Evolutionary conservation across 2,888 invertebrate genomes (phyloP).

Genomic region (Furcula furcula): DNA sequence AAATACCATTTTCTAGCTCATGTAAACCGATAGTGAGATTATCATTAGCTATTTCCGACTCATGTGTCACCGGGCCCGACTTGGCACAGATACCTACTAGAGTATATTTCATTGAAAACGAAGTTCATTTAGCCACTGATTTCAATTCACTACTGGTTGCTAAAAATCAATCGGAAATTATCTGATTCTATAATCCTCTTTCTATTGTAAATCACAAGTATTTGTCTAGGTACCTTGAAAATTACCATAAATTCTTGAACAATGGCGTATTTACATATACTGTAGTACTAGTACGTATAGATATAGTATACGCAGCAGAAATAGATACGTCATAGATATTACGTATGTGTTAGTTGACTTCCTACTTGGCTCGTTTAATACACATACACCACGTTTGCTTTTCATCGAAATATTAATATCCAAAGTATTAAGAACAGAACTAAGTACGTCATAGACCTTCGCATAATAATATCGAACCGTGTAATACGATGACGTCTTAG

Average conservation of each 20-base stretch:
- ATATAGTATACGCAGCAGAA: no score
- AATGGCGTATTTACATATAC: no score
- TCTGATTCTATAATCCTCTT: no score
- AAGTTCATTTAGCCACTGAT: slow-evolving; percentile 57
- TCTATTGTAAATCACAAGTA: no score
- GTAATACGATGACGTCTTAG: no score
- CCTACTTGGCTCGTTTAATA: neutral
- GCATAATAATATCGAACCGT: no score
- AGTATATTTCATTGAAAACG: slow-evolving; percentile 57
- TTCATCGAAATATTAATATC: neutral
- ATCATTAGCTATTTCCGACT: slow-evolving; percentile 59
- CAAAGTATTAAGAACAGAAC: neutral
- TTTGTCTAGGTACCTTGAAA: no score
- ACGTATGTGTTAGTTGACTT: neutral
- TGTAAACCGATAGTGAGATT: slow-evolving; percentile 37
- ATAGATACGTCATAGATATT: no score
- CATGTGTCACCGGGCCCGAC: slow-evolving; percentile 53
- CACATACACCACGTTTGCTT: neutral
- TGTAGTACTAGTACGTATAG: no score
- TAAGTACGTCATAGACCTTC: neutral
- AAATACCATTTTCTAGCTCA: slow-evolving; percentile 23
- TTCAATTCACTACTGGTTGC: slow-evolving; percentile 35
- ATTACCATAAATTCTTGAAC: no score
- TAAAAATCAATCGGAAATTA: no score
- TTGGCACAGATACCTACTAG: slow-evolving; percentile 67